These are phyloP conservation scores for Girardinus metallicus DNA, from an alignment of 2,797 vertebrate species.

Conservation along the genomic window DNA sequence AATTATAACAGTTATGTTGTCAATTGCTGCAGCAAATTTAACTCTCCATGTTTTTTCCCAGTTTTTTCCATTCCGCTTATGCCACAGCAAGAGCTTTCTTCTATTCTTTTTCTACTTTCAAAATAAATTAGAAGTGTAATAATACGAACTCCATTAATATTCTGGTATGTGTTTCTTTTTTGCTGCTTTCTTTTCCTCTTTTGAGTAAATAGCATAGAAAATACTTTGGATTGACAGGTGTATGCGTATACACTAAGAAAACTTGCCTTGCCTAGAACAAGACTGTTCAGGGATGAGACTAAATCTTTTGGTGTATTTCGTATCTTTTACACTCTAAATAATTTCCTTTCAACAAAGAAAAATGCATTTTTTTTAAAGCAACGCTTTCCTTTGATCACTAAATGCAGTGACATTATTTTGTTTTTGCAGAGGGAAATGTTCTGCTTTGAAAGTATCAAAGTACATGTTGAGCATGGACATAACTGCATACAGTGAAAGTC, in stretches of 20 bases:
- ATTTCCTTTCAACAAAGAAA: background rate
- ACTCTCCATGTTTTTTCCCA: background rate
- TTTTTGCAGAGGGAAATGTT: background rate
- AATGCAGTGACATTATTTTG: background rate
- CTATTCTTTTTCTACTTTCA: background rate
- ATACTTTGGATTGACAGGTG: background rate
- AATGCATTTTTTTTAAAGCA: background rate
- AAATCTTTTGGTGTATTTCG: background rate
- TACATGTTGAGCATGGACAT: background rate
- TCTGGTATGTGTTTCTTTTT: background rate
- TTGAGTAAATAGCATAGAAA: background rate
- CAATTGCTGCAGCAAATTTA: background rate
- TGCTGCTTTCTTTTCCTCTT: background rate
- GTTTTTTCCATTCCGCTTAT: background rate
- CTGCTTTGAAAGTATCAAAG: background rate
- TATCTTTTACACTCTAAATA: background rate
- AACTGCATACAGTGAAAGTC: background rate
- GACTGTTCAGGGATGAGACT: background rate
- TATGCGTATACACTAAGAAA: background rate
- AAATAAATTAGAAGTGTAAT: background rate
- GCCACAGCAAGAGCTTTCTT: background rate
- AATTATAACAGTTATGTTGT: background rate
- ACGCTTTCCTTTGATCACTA: background rate
- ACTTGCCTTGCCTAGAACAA: background rate
- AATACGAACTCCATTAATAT: background rate